phyloP scores from a whole-genome alignment of 1,140 invertebrate species.

The Drosophila mojavensis region DNA sequence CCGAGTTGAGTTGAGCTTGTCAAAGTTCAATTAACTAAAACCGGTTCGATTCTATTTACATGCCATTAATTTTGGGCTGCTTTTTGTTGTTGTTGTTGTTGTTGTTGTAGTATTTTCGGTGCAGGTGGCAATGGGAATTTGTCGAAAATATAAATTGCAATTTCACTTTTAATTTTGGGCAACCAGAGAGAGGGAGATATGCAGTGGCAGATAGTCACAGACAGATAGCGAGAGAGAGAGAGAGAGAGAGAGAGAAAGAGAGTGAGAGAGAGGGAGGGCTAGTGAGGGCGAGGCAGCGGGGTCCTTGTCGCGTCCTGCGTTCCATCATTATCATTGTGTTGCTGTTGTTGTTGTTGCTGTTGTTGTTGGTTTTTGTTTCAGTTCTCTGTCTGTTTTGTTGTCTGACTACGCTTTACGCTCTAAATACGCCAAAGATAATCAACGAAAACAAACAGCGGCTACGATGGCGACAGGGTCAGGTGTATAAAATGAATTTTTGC shows the following conservation, averaged over 20 bases:
- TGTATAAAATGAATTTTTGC: constrained; percentile 66
- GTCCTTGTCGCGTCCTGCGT: constrained; percentile 35
- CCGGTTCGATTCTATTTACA: constrained; percentile 10
- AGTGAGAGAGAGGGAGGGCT: background rate
- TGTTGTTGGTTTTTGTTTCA: constrained; percentile 24
- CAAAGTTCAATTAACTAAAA: background rate
- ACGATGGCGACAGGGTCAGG: constrained; percentile 73
- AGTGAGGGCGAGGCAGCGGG: background rate
- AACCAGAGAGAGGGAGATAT: background rate
- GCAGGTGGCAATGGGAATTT: constrained; percentile 54
- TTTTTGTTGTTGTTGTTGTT: background rate
- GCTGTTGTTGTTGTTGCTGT: constrained; percentile 21
- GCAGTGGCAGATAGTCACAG: too few relatives aligned
- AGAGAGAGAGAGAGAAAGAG: background rate
- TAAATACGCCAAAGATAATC: constrained; percentile 84
- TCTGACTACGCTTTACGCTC: constrained; percentile 84
- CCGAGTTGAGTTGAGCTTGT: too few relatives aligned
- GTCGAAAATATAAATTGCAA: constrained; percentile 55
- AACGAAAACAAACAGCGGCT: constrained; percentile 80
- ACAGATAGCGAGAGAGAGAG: background rate
- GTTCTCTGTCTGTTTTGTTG: constrained; percentile 30
- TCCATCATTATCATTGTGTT: constrained; percentile 47
- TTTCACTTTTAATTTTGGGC: constrained; percentile 55
- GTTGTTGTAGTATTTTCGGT: background rate
- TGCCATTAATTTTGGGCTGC: background rate